Evolutionary conservation across 2,888 invertebrate species (phyloP).

Genomic region (Fabriciana adippe): DNA sequence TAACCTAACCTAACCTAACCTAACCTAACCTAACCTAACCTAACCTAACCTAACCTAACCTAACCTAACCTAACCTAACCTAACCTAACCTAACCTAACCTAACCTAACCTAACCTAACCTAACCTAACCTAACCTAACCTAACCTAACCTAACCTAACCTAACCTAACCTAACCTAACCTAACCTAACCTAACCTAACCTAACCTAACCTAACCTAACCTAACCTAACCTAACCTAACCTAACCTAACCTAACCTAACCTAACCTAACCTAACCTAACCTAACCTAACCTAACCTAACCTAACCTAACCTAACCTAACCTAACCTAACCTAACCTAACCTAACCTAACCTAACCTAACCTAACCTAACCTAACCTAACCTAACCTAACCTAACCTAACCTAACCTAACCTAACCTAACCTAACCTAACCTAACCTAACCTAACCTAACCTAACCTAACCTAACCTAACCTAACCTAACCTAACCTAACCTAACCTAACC

Average conservation of each 20-base stretch:
- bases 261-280: slow-evolving; percentile 18
- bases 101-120: slow-evolving; percentile 2
- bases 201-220: slow-evolving; percentile 3
- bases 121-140: slow-evolving; percentile 3
- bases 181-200: slow-evolving; percentile 2
- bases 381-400: background rate
- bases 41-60: background rate
- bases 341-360: slow-evolving; percentile 17
- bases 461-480: slow-evolving; percentile 3
- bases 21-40: slow-evolving; percentile 3
- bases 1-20: background rate
- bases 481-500: slow-evolving; percentile 2
- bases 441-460: slow-evolving; percentile 3
- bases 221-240: slow-evolving; percentile 1
- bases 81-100: slow-evolving; percentile 3
- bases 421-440: slow-evolving; percentile 3
- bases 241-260: slow-evolving; percentile 11
- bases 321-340: slow-evolving; percentile 30
- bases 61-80: slow-evolving; percentile 3
- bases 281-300: slow-evolving; percentile 34
- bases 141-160: slow-evolving; percentile 2
- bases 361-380: background rate
- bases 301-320: slow-evolving; percentile 33
- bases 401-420: background rate
- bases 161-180: slow-evolving; percentile 3